phyloP scores from a whole-genome alignment of 2,797 vertebrate species.

The Hypotaenidia okinawae region DNA sequence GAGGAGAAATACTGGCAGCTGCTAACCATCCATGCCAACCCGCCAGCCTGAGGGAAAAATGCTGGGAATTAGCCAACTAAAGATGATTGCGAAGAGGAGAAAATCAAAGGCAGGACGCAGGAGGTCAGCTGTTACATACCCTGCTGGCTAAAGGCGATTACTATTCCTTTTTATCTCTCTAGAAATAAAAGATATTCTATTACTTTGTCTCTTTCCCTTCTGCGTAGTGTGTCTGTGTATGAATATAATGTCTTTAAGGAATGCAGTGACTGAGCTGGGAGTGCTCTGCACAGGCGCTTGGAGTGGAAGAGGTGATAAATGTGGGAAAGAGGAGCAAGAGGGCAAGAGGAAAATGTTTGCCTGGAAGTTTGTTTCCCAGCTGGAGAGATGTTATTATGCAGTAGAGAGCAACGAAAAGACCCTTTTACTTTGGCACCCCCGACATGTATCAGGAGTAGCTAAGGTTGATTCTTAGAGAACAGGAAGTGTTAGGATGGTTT shows the following conservation, averaged over 20 bases:
- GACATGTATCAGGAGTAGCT: not conserved
- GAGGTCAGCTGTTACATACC: constrained; percentile 55
- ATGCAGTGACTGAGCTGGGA: not conserved
- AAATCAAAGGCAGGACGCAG: constrained; percentile 72
- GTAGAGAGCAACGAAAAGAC: not conserved
- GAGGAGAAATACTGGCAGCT: constrained; percentile 76
- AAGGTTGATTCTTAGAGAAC: not conserved
- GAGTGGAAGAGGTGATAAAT: not conserved
- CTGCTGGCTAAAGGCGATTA: constrained; percentile 29
- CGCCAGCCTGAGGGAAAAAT: constrained; percentile 48
- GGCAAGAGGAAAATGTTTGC: not conserved
- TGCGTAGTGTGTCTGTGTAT: not conserved
- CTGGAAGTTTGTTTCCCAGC: not conserved
- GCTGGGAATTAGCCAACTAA: constrained; percentile 68
- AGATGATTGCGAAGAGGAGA: constrained; percentile 58
- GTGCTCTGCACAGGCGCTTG: not conserved
- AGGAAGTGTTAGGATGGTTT: not conserved
- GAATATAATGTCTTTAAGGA: not conserved
- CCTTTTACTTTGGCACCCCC: not conserved
- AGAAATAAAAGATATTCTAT: constrained; percentile 32
- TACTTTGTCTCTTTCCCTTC: not conserved
- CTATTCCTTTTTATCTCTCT: constrained; percentile 42
- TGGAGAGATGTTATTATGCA: not conserved
- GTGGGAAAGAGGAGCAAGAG: not conserved
- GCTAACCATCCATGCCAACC: constrained; percentile 69